Base-by-base conservation (phyloP, 1,140 invertebrate species). In the Formica exsecta region DNA sequence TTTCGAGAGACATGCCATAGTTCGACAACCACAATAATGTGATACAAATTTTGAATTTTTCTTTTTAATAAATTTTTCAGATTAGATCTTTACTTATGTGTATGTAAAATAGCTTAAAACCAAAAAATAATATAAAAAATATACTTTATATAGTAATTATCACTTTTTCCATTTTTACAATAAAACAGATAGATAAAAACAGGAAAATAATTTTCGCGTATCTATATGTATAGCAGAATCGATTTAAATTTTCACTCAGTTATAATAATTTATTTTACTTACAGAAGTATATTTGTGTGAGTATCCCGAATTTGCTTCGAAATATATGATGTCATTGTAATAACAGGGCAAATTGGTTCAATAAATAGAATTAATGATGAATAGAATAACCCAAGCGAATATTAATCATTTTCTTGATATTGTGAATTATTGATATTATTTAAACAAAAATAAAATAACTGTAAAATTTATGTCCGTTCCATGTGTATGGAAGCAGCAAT, bases 401-500 rank as follows among this genome's bases (percentile, higher is more conserved):
- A 44, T 62, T 62, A 77, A 41, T n/a, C 3, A 61, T 64, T 22
- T 41, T 36, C n/a, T 7, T 61, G 22, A 62, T 32, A 62, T 48
- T 41, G 44, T 29, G n/a, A 54, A 75, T 75, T 61, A 61, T 22
- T 38, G 8, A 3, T 64, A 16, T 16, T 64, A n/a, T 41, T 61
- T 25, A 4, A 22, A 64, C 64, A 48, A 65, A 77, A 83, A 29
- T 36, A 6, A 66, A 59, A 64, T 36, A 25, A 59, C 62, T 77
- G 22, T 11, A 1, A 74, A 88, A 84, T 90, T 84, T 62, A 64
- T 85, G 75, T 25, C 13, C 16, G 57, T 29, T n/a, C 22, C 22
- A 61, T n/a, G 59, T 48, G 25, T 70, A 86, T 64, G 77, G 38
- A 68, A 71, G n/a, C 61, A 80, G 32, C 51, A 71, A 89, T 89